phyloP scores from a whole-genome alignment of 2,888 invertebrate species.

The Drosophila mayaguana region DNA sequence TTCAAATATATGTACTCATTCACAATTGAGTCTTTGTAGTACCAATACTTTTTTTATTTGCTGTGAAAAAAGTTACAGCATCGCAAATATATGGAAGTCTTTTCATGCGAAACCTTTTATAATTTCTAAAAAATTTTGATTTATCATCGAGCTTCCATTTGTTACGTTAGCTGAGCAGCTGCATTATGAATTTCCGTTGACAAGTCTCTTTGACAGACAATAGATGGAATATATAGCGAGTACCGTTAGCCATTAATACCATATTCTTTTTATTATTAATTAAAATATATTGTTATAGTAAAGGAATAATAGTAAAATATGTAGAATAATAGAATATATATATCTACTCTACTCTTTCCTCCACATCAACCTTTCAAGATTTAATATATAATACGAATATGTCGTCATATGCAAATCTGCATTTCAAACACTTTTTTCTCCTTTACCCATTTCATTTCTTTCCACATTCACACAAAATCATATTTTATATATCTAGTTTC shows the following conservation, averaged over 20 bases:
- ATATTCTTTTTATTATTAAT: too few relatives aligned
- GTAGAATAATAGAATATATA: too few relatives aligned
- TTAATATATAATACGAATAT: background rate
- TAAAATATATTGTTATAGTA: too few relatives aligned
- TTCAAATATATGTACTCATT: too few relatives aligned
- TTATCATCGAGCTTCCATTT: background rate
- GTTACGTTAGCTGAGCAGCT: background rate
- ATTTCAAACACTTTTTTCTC: background rate
- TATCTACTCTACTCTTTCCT: too few relatives aligned
- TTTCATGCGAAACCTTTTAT: background rate
- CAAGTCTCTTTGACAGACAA: background rate
- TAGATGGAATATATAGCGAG: too few relatives aligned
- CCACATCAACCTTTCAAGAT: too few relatives aligned
- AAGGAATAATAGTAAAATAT: too few relatives aligned
- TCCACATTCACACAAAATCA: background rate
- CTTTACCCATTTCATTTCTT: background rate
- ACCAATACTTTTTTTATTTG: too few relatives aligned
- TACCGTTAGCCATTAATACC: too few relatives aligned
- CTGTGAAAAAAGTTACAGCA: background rate
- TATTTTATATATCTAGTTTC: background rate
- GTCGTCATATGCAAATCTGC: background rate
- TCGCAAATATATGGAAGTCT: too few relatives aligned
- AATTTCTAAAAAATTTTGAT: background rate
- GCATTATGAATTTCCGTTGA: background rate
- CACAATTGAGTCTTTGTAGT: too few relatives aligned